Percentiles rank a stretch among this genome's conserved stretches.
Conservation (phyloP, 2,888 invertebrate species). For the Nebria brevicollis region DNA sequence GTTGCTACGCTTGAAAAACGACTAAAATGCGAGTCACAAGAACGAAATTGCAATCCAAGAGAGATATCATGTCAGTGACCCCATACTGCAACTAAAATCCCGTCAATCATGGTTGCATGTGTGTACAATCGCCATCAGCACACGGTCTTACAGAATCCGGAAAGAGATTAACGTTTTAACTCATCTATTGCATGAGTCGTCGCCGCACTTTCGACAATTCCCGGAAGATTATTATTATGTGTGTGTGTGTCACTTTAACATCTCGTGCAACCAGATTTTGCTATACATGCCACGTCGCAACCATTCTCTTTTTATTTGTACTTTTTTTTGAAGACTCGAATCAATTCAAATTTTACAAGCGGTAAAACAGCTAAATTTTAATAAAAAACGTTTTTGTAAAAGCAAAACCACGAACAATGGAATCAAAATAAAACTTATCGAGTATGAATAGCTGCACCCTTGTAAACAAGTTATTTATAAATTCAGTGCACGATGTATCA, state of each 20-base stretch:
- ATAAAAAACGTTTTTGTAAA: not conserved
- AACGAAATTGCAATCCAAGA: not conserved
- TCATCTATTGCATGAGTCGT: conserved; percentile 8
- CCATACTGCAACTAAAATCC: not conserved
- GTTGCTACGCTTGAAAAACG: not conserved
- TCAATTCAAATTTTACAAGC: no score
- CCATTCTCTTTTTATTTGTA: no score
- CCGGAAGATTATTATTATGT: conserved; percentile 10
- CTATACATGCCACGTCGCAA: not conserved
- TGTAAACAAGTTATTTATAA: conserved; percentile 1
- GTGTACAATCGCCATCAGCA: not conserved
- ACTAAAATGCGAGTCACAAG: not conserved
- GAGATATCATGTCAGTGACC: conserved; percentile 12
- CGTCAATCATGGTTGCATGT: not conserved
- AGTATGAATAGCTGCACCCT: not conserved
- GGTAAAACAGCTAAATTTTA: no score
- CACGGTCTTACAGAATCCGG: conserved; percentile 14
- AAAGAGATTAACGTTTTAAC: conserved; percentile 12
- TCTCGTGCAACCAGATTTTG: not conserved
- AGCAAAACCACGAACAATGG: not conserved
- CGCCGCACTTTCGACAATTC: conserved; percentile 9
- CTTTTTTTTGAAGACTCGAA: no score
- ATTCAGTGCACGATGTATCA: not conserved
- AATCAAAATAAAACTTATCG: not conserved
- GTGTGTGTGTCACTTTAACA: not conserved